A percentile compares a stretch with the other conserved stretches of the same genome.
Conservation (phyloP, 2,888 invertebrate genomes). For the Ophioninae sp. region DNA sequence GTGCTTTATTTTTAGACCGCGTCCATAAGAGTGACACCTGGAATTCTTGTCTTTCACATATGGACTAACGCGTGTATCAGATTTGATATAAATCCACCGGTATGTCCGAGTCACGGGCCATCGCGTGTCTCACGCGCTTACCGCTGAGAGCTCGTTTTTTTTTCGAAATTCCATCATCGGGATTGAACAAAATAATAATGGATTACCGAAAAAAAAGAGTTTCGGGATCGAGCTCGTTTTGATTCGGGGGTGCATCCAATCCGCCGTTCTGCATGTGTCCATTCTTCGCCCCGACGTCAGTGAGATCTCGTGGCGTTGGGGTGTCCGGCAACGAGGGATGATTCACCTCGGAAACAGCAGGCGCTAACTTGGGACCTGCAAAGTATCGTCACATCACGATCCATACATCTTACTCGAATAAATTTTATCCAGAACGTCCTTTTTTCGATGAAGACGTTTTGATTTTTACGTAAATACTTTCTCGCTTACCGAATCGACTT, state of each 20-base stretch:
- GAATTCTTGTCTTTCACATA: background rate
- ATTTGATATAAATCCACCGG: constrained; percentile 1
- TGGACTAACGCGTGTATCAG: background rate
- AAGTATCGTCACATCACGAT: background rate
- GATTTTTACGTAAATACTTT: too few species aligned
- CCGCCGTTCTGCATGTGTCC: constrained; percentile 63
- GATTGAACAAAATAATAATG: background rate
- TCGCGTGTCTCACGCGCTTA: constrained; percentile 37
- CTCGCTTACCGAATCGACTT: too few species aligned
- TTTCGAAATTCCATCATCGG: background rate
- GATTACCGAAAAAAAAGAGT: constrained; percentile 77
- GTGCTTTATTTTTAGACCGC: constrained; percentile 52
- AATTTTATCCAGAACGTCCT: background rate
- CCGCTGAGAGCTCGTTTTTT: background rate
- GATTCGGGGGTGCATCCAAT: constrained; percentile 61
- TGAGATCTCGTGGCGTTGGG: constrained; percentile 72
- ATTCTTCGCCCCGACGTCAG: constrained; percentile 67
- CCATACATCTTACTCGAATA: constrained; percentile 13
- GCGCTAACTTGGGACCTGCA: constrained; percentile 76
- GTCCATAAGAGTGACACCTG: constrained; percentile 31
- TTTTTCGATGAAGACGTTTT: too few species aligned
- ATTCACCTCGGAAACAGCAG: constrained; percentile 68
- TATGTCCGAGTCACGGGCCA: background rate
- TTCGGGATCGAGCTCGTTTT: constrained; percentile 73
- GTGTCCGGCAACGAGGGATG: constrained; percentile 71